A percentile compares a stretch with the other conserved stretches of the same genome.
Evolutionary conservation across 2,888 invertebrate genomes (phyloP).

Genomic region (Euzetes globulus): DNA sequence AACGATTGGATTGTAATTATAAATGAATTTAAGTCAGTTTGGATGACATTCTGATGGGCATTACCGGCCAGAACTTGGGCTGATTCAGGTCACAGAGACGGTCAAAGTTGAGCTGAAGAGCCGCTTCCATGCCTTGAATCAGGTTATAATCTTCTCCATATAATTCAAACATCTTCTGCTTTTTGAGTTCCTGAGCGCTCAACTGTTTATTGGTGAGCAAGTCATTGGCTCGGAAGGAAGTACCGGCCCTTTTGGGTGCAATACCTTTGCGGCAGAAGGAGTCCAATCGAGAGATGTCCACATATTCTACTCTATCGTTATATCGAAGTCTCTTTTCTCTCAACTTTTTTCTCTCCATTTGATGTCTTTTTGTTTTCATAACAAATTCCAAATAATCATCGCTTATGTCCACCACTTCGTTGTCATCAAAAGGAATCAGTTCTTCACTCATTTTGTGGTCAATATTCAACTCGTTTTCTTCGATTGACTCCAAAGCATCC

Average conservation of each 20-base stretch:
- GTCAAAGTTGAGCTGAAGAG: conserved; percentile 60
- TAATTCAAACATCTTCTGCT: conserved; percentile 47
- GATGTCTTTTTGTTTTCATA: conserved; percentile 18
- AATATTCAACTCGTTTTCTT: neutral
- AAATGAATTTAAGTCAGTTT: neutral
- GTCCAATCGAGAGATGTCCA: conserved; percentile 1
- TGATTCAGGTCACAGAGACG: conserved; percentile 56
- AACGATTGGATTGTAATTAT: no score
- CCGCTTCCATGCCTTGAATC: conserved; percentile 66
- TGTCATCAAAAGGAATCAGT: neutral
- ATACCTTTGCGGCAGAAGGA: neutral
- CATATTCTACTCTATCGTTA: conserved; percentile 1
- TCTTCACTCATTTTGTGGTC: neutral
- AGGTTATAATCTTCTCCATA: conserved; percentile 61
- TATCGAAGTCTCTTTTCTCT: conserved; percentile 2
- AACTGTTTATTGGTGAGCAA: no score
- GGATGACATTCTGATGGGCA: conserved; percentile 55
- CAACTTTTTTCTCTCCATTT: conserved; percentile 5
- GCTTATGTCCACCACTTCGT: neutral
- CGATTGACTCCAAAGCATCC: conserved; percentile 9
- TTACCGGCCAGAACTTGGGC: conserved; percentile 64
- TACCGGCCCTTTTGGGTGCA: neutral
- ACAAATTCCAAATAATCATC: conserved; percentile 6
- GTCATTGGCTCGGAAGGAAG: no score
- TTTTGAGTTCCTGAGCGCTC: conserved; percentile 31